Evolutionary conservation across 1,140 invertebrate species (phyloP).

Genomic region (Araneus ventricosus): DNA sequence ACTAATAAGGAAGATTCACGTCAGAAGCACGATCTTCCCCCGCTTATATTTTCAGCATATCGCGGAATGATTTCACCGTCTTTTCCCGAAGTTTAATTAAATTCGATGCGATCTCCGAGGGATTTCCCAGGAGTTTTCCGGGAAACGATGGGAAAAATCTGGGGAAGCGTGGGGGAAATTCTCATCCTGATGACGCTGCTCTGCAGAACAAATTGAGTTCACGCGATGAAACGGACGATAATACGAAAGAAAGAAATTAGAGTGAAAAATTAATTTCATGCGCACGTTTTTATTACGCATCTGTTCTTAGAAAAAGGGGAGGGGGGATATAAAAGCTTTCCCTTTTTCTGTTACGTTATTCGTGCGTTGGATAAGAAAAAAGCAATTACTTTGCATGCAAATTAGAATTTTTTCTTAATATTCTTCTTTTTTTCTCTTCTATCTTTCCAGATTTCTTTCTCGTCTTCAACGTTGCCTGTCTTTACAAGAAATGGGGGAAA

Average conservation of each 20-base stretch:
- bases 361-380: slow-evolving; percentile 50
- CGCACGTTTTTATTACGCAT: slow-evolving; percentile 66
- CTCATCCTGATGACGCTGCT: slow-evolving; percentile 46
- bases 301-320: not conserved
- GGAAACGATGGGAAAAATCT: slow-evolving; percentile 59
- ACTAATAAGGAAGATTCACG: not conserved
- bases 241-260: slow-evolving; percentile 69
- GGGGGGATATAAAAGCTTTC: slow-evolving; percentile 1
- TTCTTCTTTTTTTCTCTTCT: not conserved
- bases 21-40: not conserved
- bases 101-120: slow-evolving; percentile 37
- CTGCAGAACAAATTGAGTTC: slow-evolving; percentile 67
- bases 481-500: not conserved
- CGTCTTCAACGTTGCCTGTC: not conserved
- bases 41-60: not conserved
- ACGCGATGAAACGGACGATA: slow-evolving; percentile 65
- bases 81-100: slow-evolving; percentile 57
- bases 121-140: not conserved
- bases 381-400: slow-evolving; percentile 61
- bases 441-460: not conserved
- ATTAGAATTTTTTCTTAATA: slow-evolving; percentile 34
- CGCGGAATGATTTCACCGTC: not conserved
- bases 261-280: slow-evolving; percentile 72
- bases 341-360: slow-evolving; percentile 22
- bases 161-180: not conserved